Percentiles rank a stretch among this genome's conserved stretches.
These are phyloP conservation scores for Sceloporus tristichus DNA, from an alignment of 2,113 vertebrate genomes.

Conservation along the genomic window DNA sequence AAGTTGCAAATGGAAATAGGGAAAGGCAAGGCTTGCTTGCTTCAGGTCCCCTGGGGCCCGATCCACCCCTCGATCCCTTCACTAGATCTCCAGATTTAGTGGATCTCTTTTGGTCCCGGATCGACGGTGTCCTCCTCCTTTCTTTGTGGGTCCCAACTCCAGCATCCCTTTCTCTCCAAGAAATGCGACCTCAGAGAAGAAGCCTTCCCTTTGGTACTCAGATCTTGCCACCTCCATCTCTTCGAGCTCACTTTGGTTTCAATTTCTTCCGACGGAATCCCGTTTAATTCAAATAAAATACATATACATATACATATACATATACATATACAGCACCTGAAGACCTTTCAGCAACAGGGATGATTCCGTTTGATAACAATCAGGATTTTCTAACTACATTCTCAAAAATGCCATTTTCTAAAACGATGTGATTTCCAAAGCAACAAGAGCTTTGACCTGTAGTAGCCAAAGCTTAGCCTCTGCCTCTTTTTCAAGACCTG, in stretches of 20 bases:
- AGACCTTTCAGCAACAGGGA: conserved; percentile 73
- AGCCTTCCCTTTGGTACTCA: conserved; percentile 64
- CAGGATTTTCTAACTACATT: conserved; percentile 70
- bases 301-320: conserved; percentile 24
- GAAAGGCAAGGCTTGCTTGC: background rate
- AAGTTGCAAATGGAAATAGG: background rate
- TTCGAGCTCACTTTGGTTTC: conserved; percentile 70
- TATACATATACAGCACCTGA: conserved; percentile 63
- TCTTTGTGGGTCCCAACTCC: background rate
- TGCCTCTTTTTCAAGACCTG: conserved; percentile 53
- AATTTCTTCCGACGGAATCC: conserved; percentile 74
- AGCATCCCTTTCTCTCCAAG: background rate
- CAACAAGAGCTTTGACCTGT: conserved; percentile 28
- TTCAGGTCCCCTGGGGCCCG: background rate
- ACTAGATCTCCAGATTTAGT: too few relatives aligned
- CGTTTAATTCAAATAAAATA: conserved; percentile 59
- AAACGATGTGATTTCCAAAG: conserved; percentile 57
- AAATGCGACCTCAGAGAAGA: conserved; percentile 28
- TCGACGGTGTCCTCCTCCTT: too few relatives aligned
- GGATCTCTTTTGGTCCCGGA: too few relatives aligned
- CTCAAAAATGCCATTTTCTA: conserved; percentile 71
- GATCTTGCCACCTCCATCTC: conserved; percentile 58
- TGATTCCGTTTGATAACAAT: conserved; percentile 75
- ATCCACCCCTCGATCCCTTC: background rate
- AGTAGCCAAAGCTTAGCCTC: conserved; percentile 24